Evolutionary conservation across 2,113 vertebrate genomes (phyloP), one percentile per base, ranked within the genome.

Genomic region (Silurus glanis): DNA sequence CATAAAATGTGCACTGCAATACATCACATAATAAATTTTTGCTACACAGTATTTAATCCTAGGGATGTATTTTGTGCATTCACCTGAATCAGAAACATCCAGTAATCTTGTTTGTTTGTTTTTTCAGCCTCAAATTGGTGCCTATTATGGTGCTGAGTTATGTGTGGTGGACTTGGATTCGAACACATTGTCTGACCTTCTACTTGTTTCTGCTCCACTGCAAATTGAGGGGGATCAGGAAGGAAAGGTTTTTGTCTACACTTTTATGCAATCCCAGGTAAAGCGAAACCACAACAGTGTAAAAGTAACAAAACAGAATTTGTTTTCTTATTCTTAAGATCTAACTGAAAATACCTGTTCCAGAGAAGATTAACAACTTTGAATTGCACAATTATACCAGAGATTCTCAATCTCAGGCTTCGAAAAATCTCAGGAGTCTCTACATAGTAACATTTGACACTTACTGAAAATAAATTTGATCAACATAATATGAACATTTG

Each of bases 91-190:
- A 58, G 16, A 37, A 21, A 80, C 7, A 47, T 61, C 17, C 13
- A 13, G 23, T 79, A 10, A 47, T 19, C 3, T 37, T 37, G 37
- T 37, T 37, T 37, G 37, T n/a, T n/a, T 0, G 51, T 58, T 25
- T 83, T 28, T 53, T 62, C 58, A 90, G 89, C 55, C 80, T 86
- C 94, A 97, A 94, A 93, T 92, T 37, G 96, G 97, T 66, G 94
- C 94, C 88, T 97, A 97, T 89, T 97, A 97, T 81, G 97, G 96
- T 8, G 95, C 95, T 0, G 96, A 93, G 69, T 90, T 97, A 76
- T 95, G 96, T 88, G 90, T 92, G 4, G 85, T 97, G 89, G 94
- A 96, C 17, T 0, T 95, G 79, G 78, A 95, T 45, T 0, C 9
- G 3, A 90, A 96, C 64, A 3, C 49, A 0, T 81, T 78, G 80